Base-by-base conservation (phyloP, 2,888 invertebrate species). In the Sipha maydis region DNA sequence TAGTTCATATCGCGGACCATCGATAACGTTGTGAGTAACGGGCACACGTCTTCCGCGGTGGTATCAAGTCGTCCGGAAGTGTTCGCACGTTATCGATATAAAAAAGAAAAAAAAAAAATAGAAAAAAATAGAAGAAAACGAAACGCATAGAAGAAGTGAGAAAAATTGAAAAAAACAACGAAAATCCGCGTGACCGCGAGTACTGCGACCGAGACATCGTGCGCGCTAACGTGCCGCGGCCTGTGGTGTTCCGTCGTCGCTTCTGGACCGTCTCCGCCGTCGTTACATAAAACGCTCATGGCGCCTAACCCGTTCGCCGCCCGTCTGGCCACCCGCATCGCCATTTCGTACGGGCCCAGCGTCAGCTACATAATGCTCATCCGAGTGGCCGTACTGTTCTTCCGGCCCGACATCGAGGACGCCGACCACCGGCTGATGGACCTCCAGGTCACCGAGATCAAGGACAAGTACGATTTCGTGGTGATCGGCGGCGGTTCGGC, bases 401-500 rank as follows among this genome's bases (percentile, higher is more conserved):
- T 94, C 90, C 93, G 96, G 25, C 94, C 94, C 0, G 96, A 97
- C 90, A 95, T 97, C 89, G 93, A 95, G 90, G 96, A 96, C 90
- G 92, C 92, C 0, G 93, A 93, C 14, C 92, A 95, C 91, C 93
- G 96, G 21, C 93, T 96, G 0, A 92, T 92, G 71, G 94, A 95
- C 84, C 92, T 93, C 34, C 92, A 93, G 0, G 91, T 94, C 0
- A 92, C 93, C 19, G 92, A 94, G 3, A 91, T 96, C 11, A 92
- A 93, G 25, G 92, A 93, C 9, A 93, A 93, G 80, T 97, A 97
- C 91, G 97, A 97, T 91, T 97, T 96, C 91, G 93, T 97, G 11
- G 93, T 97, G 85, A 93, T 97, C 3, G 97, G 97, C 0, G 97
- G 94, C 0, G 97, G 97, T 0, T 95, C 96, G 2, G 97, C 96